Conservation (phyloP, 2,113 vertebrate genomes). For the Percina caprodes region DNA sequence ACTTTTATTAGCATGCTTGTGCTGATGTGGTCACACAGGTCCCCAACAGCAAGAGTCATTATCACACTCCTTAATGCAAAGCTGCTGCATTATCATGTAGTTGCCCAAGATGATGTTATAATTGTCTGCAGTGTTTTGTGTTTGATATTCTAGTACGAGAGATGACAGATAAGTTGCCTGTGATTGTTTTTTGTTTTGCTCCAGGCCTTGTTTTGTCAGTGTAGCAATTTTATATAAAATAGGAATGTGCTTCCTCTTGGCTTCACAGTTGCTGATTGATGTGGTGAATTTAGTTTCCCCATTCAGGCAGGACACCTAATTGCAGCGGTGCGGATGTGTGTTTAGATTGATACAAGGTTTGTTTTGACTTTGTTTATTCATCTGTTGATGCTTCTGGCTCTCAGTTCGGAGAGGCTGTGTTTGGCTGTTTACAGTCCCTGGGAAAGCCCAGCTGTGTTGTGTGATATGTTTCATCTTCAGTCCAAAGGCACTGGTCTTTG, state of each 20-base stretch:
- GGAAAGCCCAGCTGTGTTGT: constrained; percentile 34
- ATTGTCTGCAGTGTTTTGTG: constrained; percentile 19
- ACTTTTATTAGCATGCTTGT: constrained; percentile 37
- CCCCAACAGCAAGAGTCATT: constrained; percentile 57
- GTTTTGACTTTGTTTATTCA: constrained; percentile 68
- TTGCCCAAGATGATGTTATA: constrained; percentile 33
- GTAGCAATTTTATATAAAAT: constrained; percentile 40
- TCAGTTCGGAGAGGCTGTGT: constrained; percentile 35
- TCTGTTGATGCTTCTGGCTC: constrained; percentile 65
- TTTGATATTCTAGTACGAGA: constrained; percentile 3
- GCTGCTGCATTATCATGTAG: constrained; percentile 9
- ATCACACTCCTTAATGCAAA: constrained; percentile 13
- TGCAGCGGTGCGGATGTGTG: constrained; percentile 18
- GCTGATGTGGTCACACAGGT: constrained; percentile 33
- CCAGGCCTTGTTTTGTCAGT: constrained; percentile 4
- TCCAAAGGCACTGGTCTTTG: constrained; percentile 55
- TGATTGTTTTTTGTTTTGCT: constrained; percentile 42
- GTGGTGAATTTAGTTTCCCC: constrained; percentile 39
- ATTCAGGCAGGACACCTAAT: constrained; percentile 37
- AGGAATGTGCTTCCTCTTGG: constrained; percentile 32
- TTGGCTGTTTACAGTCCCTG: constrained; percentile 24
- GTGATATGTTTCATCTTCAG: constrained; percentile 59
- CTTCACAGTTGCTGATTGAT: constrained; percentile 46
- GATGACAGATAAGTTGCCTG: constrained; percentile 27
- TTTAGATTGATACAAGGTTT: constrained; percentile 54